Conservation (phyloP, 2,888 invertebrate genomes). For the Diogma glabrata region DNA sequence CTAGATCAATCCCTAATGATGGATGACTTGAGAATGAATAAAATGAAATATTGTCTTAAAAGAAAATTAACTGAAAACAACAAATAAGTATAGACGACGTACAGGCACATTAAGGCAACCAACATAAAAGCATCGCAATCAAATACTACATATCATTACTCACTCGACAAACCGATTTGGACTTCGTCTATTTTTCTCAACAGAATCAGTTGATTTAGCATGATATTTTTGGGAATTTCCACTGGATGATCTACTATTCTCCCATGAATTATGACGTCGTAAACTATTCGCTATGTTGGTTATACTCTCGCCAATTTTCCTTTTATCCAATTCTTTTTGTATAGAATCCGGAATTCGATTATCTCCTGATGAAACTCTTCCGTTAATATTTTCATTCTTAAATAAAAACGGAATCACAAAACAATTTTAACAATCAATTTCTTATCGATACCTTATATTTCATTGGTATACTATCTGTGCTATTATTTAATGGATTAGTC, state of each 20-base stretch:
- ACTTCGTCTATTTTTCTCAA: neutral
- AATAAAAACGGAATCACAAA: no score
- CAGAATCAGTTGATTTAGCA: neutral
- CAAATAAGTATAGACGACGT: no score
- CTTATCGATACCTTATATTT: no score
- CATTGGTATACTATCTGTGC: no score
- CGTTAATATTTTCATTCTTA: conserved; percentile 22
- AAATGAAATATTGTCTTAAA: no score
- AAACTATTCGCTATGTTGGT: conserved; percentile 17
- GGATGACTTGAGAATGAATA: no score
- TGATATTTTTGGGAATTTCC: conserved; percentile 5
- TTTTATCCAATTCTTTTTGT: conserved; percentile 50
- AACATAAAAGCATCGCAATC: no score
- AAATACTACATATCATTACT: no score
- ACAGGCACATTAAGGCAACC: no score
- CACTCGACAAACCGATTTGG: conserved; percentile 7
- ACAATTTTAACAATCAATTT: no score
- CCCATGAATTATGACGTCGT: conserved; percentile 14
- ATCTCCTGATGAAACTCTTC: conserved; percentile 31
- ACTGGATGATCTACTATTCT: conserved; percentile 13
- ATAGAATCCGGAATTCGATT: conserved; percentile 48
- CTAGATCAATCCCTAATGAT: no score
- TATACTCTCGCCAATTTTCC: conserved; percentile 41
- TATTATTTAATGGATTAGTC: conserved; percentile 48
- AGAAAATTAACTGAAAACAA: no score